phyloP scores from a whole-genome alignment of 2,888 invertebrate species.

The Erebia ligea region DNA sequence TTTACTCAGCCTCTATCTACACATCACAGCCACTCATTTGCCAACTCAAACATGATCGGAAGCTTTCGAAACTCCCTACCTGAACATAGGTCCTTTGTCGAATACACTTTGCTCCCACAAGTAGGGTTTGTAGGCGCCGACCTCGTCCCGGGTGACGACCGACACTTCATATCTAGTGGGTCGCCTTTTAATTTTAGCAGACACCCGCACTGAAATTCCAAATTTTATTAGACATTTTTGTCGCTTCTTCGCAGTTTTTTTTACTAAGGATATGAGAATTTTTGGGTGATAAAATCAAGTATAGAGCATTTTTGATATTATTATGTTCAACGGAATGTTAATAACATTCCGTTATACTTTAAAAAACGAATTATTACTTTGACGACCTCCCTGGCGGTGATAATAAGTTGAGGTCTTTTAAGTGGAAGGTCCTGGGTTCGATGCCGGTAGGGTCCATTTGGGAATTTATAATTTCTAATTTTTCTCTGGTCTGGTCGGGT shows the following conservation, averaged over 20 bases:
- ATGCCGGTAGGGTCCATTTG: no score
- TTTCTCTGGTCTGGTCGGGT: no score
- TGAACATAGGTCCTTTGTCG: conserved; percentile 97
- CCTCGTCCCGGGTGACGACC: conserved; percentile 96
- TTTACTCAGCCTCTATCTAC: not conserved
- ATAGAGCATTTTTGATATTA: not conserved
- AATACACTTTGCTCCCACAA: conserved; percentile 97
- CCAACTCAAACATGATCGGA: conserved; percentile 11
- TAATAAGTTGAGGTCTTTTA: no score
- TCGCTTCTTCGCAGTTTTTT: conserved; percentile 9
- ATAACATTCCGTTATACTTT: no score
- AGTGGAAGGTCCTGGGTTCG: no score
- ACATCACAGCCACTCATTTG: conserved; percentile 2
- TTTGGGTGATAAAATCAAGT: not conserved
- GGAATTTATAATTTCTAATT: no score
- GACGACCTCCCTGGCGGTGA: no score
- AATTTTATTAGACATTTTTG: conserved; percentile 15
- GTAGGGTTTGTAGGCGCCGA: conserved; percentile 97
- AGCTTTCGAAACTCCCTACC: conserved; percentile 67
- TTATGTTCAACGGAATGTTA: no score
- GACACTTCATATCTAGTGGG: conserved; percentile 95
- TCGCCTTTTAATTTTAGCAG: conserved; percentile 92
- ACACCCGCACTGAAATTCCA: conserved; percentile 88
- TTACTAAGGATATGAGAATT: no score
- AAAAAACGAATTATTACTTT: no score